Conservation (phyloP, 2,888 invertebrate genomes). For the Dicranocentrus wangi region DNA sequence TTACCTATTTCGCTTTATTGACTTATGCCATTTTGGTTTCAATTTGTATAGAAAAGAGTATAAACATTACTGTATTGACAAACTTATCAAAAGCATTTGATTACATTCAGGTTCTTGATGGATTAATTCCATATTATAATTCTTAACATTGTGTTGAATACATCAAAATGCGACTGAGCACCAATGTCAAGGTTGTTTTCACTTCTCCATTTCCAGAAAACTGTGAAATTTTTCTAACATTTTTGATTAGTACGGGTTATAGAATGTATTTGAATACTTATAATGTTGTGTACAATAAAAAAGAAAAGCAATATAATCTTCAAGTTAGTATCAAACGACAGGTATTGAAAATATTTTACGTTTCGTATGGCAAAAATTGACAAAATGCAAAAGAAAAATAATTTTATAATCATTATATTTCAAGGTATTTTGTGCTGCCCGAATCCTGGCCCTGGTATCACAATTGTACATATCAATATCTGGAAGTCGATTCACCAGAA, state of each 20-base stretch:
- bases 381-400: neutral
- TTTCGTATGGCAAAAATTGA: neutral
- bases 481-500: neutral
- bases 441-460: neutral
- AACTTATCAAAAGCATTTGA: too few species aligned
- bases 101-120: too few species aligned
- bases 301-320: neutral
- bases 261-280: neutral
- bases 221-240: slow-evolving; percentile 8
- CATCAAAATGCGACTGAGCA: too few species aligned
- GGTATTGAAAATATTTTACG: neutral
- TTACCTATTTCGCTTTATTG: too few species aligned
- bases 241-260: slow-evolving; percentile 6
- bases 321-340: neutral
- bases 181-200: neutral
- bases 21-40: too few species aligned
- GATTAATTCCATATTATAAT: too few species aligned
- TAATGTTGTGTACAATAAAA: neutral
- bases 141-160: too few species aligned
- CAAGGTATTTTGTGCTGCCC: slow-evolving; percentile 5
- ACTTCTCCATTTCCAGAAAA: slow-evolving; percentile 21
- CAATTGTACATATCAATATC: neutral
- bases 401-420: neutral
- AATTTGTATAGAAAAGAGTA: too few species aligned
- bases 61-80: too few species aligned